Conservation (phyloP, 2,797 vertebrate genomes). For the Taenioides sp. region DNA sequence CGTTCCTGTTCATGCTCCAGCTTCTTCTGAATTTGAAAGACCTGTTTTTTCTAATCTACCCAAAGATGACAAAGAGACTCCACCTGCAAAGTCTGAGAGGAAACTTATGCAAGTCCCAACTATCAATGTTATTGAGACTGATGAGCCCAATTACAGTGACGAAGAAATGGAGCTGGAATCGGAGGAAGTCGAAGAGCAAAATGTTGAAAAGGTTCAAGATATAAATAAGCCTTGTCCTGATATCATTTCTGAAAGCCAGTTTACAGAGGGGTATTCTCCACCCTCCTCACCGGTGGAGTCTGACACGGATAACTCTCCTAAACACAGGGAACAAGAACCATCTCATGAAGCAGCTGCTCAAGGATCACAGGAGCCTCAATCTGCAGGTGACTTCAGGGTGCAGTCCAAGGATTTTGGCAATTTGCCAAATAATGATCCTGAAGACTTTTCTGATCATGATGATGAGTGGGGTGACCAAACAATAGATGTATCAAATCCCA, state of each 20-base stretch:
- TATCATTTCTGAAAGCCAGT: conserved; percentile 48
- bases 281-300: conserved; percentile 69
- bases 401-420: conserved; percentile 39
- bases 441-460: conserved; percentile 66
- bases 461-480: conserved; percentile 68
- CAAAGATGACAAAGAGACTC: conserved; percentile 35
- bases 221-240: conserved; percentile 27
- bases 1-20: conserved; percentile 19
- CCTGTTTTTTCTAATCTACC: conserved; percentile 8
- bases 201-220: conserved; percentile 52
- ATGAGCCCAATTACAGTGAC: conserved; percentile 80
- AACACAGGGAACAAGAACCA: conserved; percentile 47
- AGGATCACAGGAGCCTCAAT: conserved; percentile 23
- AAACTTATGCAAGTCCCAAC: conserved; percentile 77
- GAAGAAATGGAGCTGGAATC: conserved; percentile 66
- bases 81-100: conserved; percentile 56
- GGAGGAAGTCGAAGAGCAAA: conserved; percentile 62
- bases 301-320: conserved; percentile 63
- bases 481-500: conserved; percentile 54
- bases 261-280: conserved; percentile 65
- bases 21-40: conserved; percentile 29
- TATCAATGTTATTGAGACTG: conserved; percentile 82
- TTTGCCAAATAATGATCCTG: conserved; percentile 18
- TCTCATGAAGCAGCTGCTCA: conserved; percentile 26
- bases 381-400: conserved; percentile 16